A percentile compares a stretch with the other conserved stretches of the same genome.
Conservation (phyloP, 2,113 vertebrate genomes). For the Oenanthe oenanthe region DNA sequence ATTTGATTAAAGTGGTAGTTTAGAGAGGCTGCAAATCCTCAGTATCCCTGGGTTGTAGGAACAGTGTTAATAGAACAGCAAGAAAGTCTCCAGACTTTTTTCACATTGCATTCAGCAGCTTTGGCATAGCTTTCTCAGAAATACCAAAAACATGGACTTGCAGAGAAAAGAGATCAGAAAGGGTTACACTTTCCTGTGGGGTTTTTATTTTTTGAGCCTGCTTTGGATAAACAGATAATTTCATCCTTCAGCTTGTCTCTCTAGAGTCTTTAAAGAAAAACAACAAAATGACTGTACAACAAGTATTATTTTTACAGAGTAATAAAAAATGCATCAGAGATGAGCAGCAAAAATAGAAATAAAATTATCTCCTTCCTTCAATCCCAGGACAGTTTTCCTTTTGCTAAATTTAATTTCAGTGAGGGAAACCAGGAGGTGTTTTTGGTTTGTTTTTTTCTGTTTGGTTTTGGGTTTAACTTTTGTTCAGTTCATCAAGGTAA, state of each 20-base stretch:
- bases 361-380: not conserved
- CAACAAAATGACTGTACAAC: not conserved
- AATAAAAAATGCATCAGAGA: constrained; percentile 18
- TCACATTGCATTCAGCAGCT: not conserved
- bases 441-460: not conserved
- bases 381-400: not conserved
- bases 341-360: not conserved
- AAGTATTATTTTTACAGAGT: not conserved
- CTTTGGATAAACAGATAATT: constrained; percentile 1
- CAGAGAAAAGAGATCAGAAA: not conserved
- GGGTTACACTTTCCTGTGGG: not conserved
- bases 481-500: not conserved
- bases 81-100: not conserved
- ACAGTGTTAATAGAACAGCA: not conserved
- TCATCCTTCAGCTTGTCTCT: not conserved
- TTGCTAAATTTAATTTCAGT: constrained; percentile 5
- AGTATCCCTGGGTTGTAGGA: not conserved
- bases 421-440: not conserved
- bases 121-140: not conserved
- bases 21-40: not conserved
- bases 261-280: constrained; percentile 24
- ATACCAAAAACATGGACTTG: not conserved
- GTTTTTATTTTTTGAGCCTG: not conserved
- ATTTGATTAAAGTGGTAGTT: not conserved
- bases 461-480: not conserved